Evolutionary conservation across 2,888 invertebrate species (phyloP).

Genomic region (Myopa tessellatipennis): DNA sequence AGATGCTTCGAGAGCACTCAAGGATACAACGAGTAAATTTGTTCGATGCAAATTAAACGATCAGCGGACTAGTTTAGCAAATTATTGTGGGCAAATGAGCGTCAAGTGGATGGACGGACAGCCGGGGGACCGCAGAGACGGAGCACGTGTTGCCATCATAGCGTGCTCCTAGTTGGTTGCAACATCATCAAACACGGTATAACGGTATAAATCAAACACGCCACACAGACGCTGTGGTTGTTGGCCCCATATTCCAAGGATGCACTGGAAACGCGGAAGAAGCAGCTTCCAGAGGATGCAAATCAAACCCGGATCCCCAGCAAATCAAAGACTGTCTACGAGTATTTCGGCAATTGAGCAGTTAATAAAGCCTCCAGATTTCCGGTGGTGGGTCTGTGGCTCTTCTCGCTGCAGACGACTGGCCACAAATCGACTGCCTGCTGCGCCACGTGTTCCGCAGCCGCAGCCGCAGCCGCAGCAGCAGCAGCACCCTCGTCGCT

Average conservation of each 20-base stretch:
- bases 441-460: neutral
- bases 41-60: conserved; percentile 65
- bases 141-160: no score
- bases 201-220: no score
- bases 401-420: conserved; percentile 23
- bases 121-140: neutral
- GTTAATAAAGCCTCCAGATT: neutral
- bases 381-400: conserved; percentile 13
- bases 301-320: no score
- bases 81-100: conserved; percentile 59
- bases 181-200: no score
- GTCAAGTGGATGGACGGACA: conserved; percentile 20
- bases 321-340: no score
- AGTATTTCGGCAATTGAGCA: no score
- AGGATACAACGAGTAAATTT: conserved; percentile 56
- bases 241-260: no score
- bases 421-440: conserved; percentile 18
- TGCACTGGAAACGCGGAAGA: no score
- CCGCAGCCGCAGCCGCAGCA: neutral
- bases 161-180: no score
- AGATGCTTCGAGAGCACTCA: conserved; percentile 9
- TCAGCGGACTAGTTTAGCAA: conserved; percentile 57
- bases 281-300: neutral
- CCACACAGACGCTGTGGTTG: no score
- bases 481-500: neutral